A percentile compares a stretch with the other conserved stretches of the same genome.
phyloP scores from a whole-genome alignment of 2,797 vertebrate genomes.

The Amazona ochrocephala region DNA sequence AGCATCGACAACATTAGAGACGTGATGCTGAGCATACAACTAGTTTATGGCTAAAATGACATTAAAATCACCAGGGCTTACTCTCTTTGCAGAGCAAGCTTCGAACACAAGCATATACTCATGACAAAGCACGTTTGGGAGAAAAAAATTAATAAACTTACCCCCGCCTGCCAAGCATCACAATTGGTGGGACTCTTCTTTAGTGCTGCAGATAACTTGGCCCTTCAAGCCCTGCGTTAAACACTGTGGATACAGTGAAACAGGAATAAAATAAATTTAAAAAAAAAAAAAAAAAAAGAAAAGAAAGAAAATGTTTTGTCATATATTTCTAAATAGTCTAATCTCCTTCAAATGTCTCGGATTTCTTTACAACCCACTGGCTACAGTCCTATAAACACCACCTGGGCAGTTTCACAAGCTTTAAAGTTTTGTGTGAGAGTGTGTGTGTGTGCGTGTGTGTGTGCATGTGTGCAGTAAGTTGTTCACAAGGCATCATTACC shows the following conservation, averaged over 20 bases:
- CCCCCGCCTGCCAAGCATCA: slow-evolving; percentile 76
- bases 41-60: slow-evolving; percentile 43
- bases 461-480: slow-evolving; percentile 55
- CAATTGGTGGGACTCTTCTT: slow-evolving; percentile 72
- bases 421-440: slow-evolving; percentile 76
- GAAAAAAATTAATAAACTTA: slow-evolving; percentile 64
- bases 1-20: slow-evolving; percentile 24
- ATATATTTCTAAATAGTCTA: slow-evolving; percentile 48
- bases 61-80: slow-evolving; percentile 35
- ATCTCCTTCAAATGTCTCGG: slow-evolving; percentile 65
- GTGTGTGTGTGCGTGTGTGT: neutral
- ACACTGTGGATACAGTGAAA: slow-evolving; percentile 24
- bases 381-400: slow-evolving; percentile 75
- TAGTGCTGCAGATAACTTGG: slow-evolving; percentile 51
- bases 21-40: neutral
- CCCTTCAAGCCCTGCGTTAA: slow-evolving; percentile 68
- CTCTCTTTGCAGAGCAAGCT: neutral
- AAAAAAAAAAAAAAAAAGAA: too few relatives aligned
- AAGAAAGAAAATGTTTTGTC: neutral
- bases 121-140: slow-evolving; percentile 50
- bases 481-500: slow-evolving; percentile 74
- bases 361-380: slow-evolving; percentile 70
- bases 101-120: slow-evolving; percentile 32
- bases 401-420: slow-evolving; percentile 78
- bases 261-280: neutral